phyloP scores from a whole-genome alignment of 2,113 vertebrate species.

The Mungos mungo region DNA sequence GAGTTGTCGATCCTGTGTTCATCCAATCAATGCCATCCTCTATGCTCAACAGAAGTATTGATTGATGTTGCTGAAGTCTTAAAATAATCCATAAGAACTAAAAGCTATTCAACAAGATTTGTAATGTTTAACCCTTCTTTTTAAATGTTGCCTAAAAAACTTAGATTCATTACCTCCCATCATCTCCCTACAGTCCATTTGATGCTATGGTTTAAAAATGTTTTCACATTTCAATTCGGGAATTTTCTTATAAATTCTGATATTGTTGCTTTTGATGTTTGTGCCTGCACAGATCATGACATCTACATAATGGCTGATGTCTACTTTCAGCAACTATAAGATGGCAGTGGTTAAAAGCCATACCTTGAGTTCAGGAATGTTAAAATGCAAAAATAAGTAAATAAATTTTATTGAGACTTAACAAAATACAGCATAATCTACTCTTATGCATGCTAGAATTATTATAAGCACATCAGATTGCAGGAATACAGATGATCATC shows the following conservation, averaged over 20 bases:
- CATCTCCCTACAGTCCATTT: neutral
- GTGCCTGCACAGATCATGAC: fast-evolving
- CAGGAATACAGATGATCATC: neutral
- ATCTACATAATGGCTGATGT: neutral
- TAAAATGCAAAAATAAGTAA: neutral
- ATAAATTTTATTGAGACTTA: neutral
- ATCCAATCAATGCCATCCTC: neutral
- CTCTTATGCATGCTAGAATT: neutral
- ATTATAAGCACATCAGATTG: neutral
- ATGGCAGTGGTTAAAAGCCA: neutral
- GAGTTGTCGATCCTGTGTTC: neutral
- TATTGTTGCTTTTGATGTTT: neutral
- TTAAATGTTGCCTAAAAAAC: neutral
- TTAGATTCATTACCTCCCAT: neutral
- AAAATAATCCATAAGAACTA: neutral
- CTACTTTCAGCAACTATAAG: neutral
- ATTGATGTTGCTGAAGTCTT: neutral
- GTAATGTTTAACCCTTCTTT: neutral
- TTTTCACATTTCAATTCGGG: neutral
- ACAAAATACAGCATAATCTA: neutral
- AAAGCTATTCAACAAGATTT: neutral
- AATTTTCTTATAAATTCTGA: neutral
- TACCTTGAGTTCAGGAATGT: neutral
- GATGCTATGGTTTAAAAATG: neutral
- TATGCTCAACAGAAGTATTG: neutral